Percentiles rank a stretch among this genome's conserved stretches.
These are phyloP conservation scores for Glareola pratincola DNA, from an alignment of 2,113 vertebrate genomes.

Conservation along the genomic window DNA sequence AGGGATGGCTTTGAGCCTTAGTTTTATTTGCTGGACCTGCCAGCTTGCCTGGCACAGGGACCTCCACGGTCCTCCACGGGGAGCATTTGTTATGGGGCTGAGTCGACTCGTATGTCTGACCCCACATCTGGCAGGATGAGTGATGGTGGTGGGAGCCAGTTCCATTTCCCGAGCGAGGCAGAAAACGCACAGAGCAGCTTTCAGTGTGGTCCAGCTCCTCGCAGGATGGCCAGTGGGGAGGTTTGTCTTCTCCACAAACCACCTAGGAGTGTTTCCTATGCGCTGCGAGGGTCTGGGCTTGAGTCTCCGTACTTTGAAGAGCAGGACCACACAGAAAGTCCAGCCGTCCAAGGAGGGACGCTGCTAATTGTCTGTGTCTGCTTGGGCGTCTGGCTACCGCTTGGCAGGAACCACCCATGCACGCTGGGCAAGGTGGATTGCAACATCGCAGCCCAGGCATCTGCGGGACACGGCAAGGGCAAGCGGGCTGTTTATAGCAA, in stretches of 20 bases:
- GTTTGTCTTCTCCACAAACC: not conserved
- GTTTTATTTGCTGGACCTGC: not conserved
- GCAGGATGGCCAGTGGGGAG: not conserved
- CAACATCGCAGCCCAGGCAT: not conserved
- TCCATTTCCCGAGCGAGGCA: not conserved
- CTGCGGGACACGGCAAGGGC: not conserved
- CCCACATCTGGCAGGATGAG: not conserved
- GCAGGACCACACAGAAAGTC: slow-evolving; percentile 52
- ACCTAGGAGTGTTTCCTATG: not conserved
- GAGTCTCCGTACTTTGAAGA: not conserved
- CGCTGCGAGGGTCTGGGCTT: not conserved
- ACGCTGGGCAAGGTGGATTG: slow-evolving; percentile 32
- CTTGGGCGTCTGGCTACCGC: not conserved
- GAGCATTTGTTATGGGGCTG: not conserved
- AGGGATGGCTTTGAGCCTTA: not conserved
- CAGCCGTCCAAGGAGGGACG: not conserved
- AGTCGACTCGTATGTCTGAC: accelerated
- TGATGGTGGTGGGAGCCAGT: not conserved
- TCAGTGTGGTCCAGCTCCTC: not conserved
- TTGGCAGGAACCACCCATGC: slow-evolving; percentile 33
- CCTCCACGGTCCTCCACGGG: accelerated
- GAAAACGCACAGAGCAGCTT: not conserved
- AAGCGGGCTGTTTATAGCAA: not conserved
- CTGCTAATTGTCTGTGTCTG: not conserved
- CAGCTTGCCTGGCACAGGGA: not conserved